Percentiles rank a stretch among this genome's conserved stretches.
Conservation (phyloP, 2,888 invertebrate genomes). For the Spicauda simplicius region DNA sequence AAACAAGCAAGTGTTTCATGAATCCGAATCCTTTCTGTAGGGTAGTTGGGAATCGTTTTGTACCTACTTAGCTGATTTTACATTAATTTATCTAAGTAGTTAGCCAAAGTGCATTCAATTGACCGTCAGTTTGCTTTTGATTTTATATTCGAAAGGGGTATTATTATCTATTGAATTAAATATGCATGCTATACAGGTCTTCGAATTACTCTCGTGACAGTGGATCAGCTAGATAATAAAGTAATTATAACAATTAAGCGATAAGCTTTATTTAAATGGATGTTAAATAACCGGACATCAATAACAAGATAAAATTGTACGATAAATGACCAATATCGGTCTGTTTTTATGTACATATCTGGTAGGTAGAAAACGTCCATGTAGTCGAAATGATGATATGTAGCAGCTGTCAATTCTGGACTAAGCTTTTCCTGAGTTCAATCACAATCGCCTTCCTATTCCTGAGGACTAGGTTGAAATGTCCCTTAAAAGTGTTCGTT, state of each 20-base stretch:
- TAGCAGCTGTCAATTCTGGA: too few species aligned
- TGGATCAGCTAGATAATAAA: conserved; percentile 3
- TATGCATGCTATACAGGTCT: too few species aligned
- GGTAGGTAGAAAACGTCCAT: too few species aligned
- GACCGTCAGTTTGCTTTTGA: too few species aligned
- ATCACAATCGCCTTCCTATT: too few species aligned
- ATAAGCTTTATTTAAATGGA: conserved; percentile 5
- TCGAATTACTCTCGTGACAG: not conserved
- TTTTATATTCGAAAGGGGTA: too few species aligned
- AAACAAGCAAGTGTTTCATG: conserved; percentile 13
- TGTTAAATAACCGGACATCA: not conserved
- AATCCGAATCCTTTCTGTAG: conserved; percentile 50
- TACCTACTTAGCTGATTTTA: conserved; percentile 15
- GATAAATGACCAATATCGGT: not conserved
- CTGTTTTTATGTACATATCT: not conserved
- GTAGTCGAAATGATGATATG: too few species aligned
- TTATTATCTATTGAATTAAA: too few species aligned
- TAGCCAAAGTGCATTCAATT: too few species aligned
- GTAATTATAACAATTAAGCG: conserved; percentile 10
- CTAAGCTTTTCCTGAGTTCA: too few species aligned
- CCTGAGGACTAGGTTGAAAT: too few species aligned
- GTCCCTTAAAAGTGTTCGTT: too few species aligned
- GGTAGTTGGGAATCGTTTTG: conserved; percentile 11
- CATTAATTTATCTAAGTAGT: not conserved
- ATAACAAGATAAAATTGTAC: not conserved